Evolutionary conservation across 2,113 vertebrate genomes (phyloP), one percentile per base, ranked within the genome.

Genomic region (Chaetodon auriga): DNA sequence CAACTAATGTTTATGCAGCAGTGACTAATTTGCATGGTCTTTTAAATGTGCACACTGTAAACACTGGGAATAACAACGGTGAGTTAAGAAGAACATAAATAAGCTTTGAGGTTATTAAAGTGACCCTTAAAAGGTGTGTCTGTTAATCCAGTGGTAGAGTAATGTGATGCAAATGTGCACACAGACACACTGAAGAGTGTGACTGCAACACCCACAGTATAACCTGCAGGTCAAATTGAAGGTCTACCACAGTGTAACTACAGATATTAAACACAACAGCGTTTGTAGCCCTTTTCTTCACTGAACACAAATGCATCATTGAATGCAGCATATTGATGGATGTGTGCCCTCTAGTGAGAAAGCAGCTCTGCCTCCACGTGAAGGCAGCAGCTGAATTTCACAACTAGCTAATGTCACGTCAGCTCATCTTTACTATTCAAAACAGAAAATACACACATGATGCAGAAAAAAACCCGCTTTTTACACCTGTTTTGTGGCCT

Each of bases 291-390:
- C 45, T 25, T 23, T 16, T 63, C 18, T 25, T 51, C 30, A 15
- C 23, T n/a, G 1, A 7, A 6, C 16, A 58, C 43, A 10, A 15
- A 60, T 14, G 2, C 11, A 18, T 8, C 51, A 38, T 38, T n/a
- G 30, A 18, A 12, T 25, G 13, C 6, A 13, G 21, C 35, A 72
- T 12, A 30, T 51, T 68, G 68, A 62, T 41, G 1, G 21, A 41
- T 11, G 53, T 71, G 61, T 85, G 73, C 68, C 78, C 73, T 54
- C 78, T 81, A 81, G 78, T 77, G 83, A 55, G 46, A 19, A 53
- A 55, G 41, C 41, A 64, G 49, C 60, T 30, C 19, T 12, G 35
- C 23, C 25, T 68, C 2, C 7, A 9, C 7, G 13, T 60, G 9
- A 38, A 57, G 36, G n/a, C 36, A 43, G 19, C 25, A 75, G 30